A percentile compares a stretch with the other conserved stretches of the same genome.
Conservation (phyloP, 2,888 invertebrate genomes). For the Lottia gigantea region DNA sequence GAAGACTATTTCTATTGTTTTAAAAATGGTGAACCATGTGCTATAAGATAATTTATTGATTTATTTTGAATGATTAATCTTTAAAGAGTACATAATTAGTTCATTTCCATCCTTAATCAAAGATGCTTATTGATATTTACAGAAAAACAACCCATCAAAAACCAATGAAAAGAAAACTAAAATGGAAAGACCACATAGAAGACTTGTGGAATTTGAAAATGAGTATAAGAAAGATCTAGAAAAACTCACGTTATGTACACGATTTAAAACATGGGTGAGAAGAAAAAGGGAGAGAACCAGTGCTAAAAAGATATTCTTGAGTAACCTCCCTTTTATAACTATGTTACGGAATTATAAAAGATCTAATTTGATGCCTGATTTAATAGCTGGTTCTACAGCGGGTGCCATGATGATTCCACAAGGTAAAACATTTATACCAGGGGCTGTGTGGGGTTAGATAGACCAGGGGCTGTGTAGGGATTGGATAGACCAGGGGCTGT, state of each 20-base stretch:
- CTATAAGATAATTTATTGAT: no score
- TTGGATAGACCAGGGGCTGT: no score
- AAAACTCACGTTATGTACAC: not conserved
- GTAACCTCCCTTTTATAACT: slow-evolving; percentile 45
- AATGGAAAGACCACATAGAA: not conserved
- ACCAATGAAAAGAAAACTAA: not conserved
- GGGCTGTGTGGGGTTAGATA: no score
- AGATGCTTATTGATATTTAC: no score
- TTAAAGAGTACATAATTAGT: no score
- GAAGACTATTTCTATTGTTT: no score
- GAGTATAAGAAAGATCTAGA: not conserved
- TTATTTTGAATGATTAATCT: no score
- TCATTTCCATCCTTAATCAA: no score
- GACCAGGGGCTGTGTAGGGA: no score
- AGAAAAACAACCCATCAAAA: no score
- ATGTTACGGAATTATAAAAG: slow-evolving; percentile 45
- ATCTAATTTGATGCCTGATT: slow-evolving; percentile 76
- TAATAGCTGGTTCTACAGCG: slow-evolving; percentile 85
- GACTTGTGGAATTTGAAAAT: slow-evolving; percentile 1
- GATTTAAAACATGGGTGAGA: not conserved
- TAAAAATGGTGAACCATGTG: no score
- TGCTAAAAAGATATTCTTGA: slow-evolving; percentile 20
- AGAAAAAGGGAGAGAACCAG: not conserved
- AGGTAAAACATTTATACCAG: slow-evolving; percentile 42
- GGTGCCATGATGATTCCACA: slow-evolving; percentile 69